These are phyloP conservation scores for Palaemon carinicauda DNA, from an alignment of 1,140 invertebrate species.

Conservation along the genomic window DNA sequence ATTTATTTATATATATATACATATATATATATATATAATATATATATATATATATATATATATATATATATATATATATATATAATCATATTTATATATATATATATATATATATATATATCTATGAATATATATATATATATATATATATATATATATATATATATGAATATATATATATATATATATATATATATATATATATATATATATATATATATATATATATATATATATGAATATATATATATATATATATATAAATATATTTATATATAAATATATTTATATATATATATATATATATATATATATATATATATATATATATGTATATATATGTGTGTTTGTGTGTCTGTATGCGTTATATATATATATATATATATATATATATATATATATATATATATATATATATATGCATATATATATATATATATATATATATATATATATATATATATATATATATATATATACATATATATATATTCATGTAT, in stretches of 20 bases:
- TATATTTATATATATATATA: constrained; percentile 28
- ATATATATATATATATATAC: too few relatives aligned
- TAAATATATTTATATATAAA: constrained; percentile 20
- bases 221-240: background rate
- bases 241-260: background rate
- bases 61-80: too few relatives aligned
- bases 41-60: too few relatives aligned
- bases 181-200: background rate
- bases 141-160: background rate
- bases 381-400: too few relatives aligned
- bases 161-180: background rate
- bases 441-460: too few relatives aligned
- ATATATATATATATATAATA: too few relatives aligned
- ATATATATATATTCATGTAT: too few relatives aligned
- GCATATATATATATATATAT: too few relatives aligned
- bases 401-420: too few relatives aligned
- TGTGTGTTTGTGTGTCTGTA: background rate
- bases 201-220: background rate
- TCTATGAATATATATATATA: background rate
- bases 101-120: background rate
- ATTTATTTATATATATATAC: too few relatives aligned
- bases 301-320: constrained; percentile 21
- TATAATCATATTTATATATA: background rate
- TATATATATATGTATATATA: constrained; percentile 24
- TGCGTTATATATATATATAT: too few relatives aligned